phyloP scores from a whole-genome alignment of 2,797 vertebrate species.

The Gadopsis bispinosus region DNA sequence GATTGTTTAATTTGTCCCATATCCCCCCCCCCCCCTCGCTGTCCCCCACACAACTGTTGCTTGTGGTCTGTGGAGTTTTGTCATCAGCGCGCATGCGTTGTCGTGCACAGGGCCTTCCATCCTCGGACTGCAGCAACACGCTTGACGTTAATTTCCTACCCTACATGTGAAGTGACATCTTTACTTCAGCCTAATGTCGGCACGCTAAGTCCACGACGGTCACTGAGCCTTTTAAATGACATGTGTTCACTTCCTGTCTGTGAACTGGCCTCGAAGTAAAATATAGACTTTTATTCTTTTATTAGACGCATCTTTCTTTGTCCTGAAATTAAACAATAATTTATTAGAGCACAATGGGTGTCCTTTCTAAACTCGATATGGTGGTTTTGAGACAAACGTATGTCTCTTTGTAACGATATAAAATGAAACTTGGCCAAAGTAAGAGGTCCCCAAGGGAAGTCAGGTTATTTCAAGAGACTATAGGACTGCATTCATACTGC shows the following conservation, averaged over 20 bases:
- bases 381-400: neutral
- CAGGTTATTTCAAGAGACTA: neutral
- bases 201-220: neutral
- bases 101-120: slow-evolving; percentile 23
- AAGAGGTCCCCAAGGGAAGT: neutral
- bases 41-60: slow-evolving; percentile 59
- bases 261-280: neutral
- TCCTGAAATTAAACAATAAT: neutral
- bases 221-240: neutral
- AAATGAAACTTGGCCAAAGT: neutral
- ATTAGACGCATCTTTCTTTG: neutral
- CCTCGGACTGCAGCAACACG: slow-evolving; percentile 28
- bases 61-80: slow-evolving; percentile 49
- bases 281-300: neutral
- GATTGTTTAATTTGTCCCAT: slow-evolving; percentile 41
- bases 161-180: neutral
- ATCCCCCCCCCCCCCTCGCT: neutral
- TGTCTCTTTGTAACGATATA: neutral
- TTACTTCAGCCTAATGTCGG: neutral
- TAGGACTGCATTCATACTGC: neutral
- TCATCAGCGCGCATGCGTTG: slow-evolving; percentile 67
- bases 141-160: neutral
- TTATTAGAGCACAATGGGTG: neutral
- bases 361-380: neutral
- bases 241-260: too few relatives aligned